These are phyloP conservation scores for Diarsia mendica DNA, from an alignment of 2,888 invertebrate genomes.

Conservation along the genomic window DNA sequence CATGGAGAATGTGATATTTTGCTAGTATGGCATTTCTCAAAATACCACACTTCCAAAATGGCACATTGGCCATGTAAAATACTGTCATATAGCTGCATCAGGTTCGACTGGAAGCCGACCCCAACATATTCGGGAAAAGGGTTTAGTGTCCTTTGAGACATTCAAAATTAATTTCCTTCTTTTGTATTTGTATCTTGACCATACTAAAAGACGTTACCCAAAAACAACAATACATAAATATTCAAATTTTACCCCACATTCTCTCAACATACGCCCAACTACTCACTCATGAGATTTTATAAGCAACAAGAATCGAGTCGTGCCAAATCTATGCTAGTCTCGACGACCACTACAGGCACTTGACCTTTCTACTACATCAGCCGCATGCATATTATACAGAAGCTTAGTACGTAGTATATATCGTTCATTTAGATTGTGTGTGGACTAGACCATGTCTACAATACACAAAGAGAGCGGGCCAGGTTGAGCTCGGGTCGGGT, in stretches of 20 bases:
- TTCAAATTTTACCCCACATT: not conserved
- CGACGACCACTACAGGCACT: constrained; percentile 2
- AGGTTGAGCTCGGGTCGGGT: too few species aligned
- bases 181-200: too few species aligned
- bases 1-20: too few species aligned
- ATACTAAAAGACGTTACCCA: not conserved
- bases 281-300: constrained; percentile 5
- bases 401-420: not conserved
- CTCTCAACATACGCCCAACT: not conserved
- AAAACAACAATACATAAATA: not conserved
- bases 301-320: constrained; percentile 5
- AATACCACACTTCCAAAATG: too few species aligned
- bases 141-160: too few species aligned
- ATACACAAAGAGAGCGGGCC: not conserved
- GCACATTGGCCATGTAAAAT: too few species aligned
- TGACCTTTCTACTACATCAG: constrained; percentile 18
- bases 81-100: too few species aligned
- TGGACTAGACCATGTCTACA: not conserved
- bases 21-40: too few species aligned
- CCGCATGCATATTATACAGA: constrained; percentile 2
- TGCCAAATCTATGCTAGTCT: constrained; percentile 24
- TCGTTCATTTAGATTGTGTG: constrained; percentile 19
- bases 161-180: too few species aligned
- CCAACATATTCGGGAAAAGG: too few species aligned
- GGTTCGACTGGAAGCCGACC: too few species aligned